Evolutionary conservation across 2,888 invertebrate species (phyloP), one percentile per base, ranked within the genome.

Genomic region (Thyatira batis): DNA sequence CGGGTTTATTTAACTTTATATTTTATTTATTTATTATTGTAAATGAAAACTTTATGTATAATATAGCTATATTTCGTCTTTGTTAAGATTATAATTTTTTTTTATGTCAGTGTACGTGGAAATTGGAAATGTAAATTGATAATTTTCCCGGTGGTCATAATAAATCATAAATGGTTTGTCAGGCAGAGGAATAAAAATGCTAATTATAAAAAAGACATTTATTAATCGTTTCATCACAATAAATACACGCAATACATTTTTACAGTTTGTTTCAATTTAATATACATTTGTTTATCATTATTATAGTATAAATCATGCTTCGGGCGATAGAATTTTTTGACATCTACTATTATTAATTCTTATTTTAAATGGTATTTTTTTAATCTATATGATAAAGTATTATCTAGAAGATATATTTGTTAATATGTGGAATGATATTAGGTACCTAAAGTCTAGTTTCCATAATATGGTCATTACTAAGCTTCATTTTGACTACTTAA

Each of bases 191-290:
- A 8, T 8, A 39, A 17, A 11, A 39, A 39, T 11, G n/a, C 17
- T 2, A 17, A 39, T 8, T 39, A n/a, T n/a, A 55, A 54, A 69
- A 72, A 78, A 67, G 61, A 78, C 78, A 80, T 82, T 80, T 80
- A 82, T 81, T 78, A 79, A 66, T 79, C 63, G 66, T 73, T 56
- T 73, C 70, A 68, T 78, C 73, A 81, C 69, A 78, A 71, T 69
- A 70, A 75, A 72, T 68, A 80, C 76, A 81, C 78, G 68, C 73
- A 76, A 70, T 76, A 75, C 64, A 75, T 71, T 61, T 69, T 66
- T 69, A 73, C 53, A 65, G 39, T 61, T 55, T 39, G n/a, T 52
- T 55, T 56, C 57, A 55, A 57, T 65, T 62, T 55, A 51, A 63
- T 63, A 65, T 52, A 61, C 52, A 67, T 69, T 63, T 58, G 60